Conservation (phyloP, 35 echinoderm and acorn worm genomes). For the Anneissia japonica region DNA sequence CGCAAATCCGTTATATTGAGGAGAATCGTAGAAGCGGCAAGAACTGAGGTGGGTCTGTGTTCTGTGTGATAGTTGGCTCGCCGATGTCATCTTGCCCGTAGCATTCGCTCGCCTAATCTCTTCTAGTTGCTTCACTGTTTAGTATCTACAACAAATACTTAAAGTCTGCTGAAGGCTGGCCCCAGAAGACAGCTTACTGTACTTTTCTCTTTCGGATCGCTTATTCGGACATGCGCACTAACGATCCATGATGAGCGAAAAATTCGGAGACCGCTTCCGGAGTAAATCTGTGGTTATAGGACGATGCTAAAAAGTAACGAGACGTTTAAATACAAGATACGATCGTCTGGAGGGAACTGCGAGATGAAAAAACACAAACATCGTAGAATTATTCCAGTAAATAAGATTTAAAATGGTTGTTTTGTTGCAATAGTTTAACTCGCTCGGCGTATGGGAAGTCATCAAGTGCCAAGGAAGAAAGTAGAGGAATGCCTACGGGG, state of each 20-base stretch:
- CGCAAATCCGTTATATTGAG: not conserved
- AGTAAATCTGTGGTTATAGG: not conserved
- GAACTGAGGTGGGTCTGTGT: not conserved
- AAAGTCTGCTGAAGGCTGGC: not conserved
- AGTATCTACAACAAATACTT: not conserved
- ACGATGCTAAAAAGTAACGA: no score
- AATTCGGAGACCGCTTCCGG: not conserved
- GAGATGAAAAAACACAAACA: not conserved
- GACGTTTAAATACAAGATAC: not conserved
- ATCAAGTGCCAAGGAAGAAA: no score
- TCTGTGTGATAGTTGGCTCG: not conserved
- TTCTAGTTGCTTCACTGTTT: not conserved
- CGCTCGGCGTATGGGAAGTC: no score
- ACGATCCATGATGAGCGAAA: not conserved
- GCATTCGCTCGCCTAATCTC: not conserved
- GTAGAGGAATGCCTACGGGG: not conserved
- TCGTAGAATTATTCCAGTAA: not conserved
- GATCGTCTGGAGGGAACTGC: not conserved
- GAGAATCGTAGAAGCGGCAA: not conserved
- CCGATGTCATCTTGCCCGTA: not conserved
- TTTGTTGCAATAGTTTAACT: no score
- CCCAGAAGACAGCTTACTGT: not conserved
- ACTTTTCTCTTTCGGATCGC: not conserved
- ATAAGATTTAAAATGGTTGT: no score
- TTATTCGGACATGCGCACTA: not conserved